phyloP scores from a whole-genome alignment of 2,113 vertebrate species.

The Cynopterus brachyotis region DNA sequence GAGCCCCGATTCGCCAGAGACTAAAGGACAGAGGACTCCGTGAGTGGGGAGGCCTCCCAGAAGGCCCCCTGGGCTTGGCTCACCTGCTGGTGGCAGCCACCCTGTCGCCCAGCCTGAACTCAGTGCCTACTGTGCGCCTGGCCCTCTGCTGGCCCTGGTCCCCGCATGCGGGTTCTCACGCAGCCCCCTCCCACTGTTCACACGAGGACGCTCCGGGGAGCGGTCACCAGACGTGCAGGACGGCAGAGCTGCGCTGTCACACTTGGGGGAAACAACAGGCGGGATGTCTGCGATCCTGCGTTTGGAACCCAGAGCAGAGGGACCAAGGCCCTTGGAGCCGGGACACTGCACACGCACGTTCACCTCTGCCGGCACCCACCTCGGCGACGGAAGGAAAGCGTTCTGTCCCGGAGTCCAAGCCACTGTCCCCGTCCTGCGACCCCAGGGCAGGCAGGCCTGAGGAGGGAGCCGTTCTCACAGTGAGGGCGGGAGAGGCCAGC shows the following conservation, averaged over 20 bases:
- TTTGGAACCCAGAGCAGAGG: neutral
- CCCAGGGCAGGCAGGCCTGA: conserved; percentile 89
- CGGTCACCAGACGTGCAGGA: too few species aligned
- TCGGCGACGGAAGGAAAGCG: conserved; percentile 82
- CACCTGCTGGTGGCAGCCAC: neutral
- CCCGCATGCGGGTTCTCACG: too few species aligned
- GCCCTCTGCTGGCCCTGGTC: too few species aligned
- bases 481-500: neutral
- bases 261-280: too few species aligned
- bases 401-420: conserved; percentile 82
- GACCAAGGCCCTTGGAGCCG: neutral
- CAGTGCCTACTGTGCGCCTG: neutral
- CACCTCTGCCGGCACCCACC: conserved; percentile 64
- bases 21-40: conserved; percentile 63
- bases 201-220: too few species aligned
- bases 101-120: neutral
- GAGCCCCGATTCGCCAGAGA: conserved; percentile 80
- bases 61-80: neutral
- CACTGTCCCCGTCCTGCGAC: conserved; percentile 89
- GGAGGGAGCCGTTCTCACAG: neutral
- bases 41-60: neutral
- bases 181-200: too few species aligned
- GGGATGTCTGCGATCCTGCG: neutral
- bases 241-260: too few species aligned
- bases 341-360: fast-evolving